phyloP scores from a whole-genome alignment of 1,140 invertebrate genomes.

The Artemia franciscana region DNA sequence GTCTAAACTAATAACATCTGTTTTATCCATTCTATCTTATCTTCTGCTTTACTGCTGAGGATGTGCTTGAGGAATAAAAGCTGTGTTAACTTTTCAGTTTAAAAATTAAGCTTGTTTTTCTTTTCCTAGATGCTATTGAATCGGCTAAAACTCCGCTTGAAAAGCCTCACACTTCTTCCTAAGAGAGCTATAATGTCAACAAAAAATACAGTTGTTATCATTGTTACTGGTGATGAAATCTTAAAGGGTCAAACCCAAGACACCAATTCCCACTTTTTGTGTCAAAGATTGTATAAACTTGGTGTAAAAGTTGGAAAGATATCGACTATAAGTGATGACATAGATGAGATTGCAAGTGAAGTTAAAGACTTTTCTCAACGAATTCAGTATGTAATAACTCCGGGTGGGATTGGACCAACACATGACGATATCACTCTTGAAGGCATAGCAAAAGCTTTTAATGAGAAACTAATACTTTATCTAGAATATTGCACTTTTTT shows the following conservation, averaged over 20 bases:
- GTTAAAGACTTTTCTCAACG: conserved; percentile 33
- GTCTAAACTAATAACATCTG: no score
- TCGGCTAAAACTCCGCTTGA: no score
- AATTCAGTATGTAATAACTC: conserved; percentile 41
- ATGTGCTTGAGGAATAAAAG: no score
- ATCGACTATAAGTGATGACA: conserved; percentile 39
- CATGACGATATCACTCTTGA: conserved; percentile 65
- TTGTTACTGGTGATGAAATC: conserved; percentile 61
- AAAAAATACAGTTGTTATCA: conserved; percentile 16
- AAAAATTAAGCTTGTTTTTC: no score
- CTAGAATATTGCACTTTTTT: conserved; percentile 33
- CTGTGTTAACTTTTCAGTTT: no score
- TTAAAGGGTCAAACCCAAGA: conserved; percentile 52
- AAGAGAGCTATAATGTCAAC: no score
- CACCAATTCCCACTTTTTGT: conserved; percentile 44
- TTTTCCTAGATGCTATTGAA: no score
- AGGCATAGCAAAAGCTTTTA: conserved; percentile 47
- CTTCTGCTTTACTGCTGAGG: no score
- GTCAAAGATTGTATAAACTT: conserved; percentile 32
- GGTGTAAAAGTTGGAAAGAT: conserved; percentile 44
- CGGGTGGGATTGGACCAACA: conserved; percentile 58
- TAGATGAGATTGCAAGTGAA: conserved; percentile 41
- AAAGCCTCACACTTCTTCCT: no score
- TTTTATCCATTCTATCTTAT: no score
- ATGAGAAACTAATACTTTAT: conserved; percentile 29